Conservation (phyloP, 2,888 invertebrate genomes). For the Tuberolachnus salignus region DNA sequence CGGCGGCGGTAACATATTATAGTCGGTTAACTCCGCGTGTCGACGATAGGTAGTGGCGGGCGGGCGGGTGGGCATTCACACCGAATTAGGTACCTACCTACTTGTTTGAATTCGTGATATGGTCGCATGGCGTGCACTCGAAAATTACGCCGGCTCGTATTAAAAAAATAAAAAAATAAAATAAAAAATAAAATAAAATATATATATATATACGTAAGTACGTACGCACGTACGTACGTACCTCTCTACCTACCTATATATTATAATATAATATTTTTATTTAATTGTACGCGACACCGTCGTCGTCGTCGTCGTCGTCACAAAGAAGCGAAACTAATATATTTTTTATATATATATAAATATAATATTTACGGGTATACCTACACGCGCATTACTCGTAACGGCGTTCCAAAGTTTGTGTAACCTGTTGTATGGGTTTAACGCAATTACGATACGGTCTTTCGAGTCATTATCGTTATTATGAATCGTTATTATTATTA, state of each 20-base stretch:
- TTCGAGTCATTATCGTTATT: background rate
- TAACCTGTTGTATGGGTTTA: constrained; percentile 52
- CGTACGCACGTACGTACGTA: too few species aligned
- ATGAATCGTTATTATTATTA: too few species aligned
- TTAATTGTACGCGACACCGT: constrained; percentile 15
- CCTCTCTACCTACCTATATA: too few species aligned
- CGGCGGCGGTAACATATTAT: constrained; percentile 9
- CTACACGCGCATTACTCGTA: too few species aligned
- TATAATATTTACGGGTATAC: too few species aligned
- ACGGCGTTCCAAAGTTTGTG: constrained; percentile 37
- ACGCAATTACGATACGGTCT: constrained; percentile 53
- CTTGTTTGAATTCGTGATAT: constrained; percentile 41
- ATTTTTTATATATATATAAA: too few species aligned
- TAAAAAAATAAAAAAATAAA: background rate
- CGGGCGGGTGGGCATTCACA: constrained; percentile 5
- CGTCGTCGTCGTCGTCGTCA: background rate
- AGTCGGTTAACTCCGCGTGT: constrained; percentile 19
- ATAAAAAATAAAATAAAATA: background rate
- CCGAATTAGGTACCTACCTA: constrained; percentile 50
- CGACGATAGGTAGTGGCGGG: constrained; percentile 16
- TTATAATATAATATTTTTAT: background rate
- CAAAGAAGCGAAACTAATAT: constrained; percentile 54
- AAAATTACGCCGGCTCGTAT: constrained; percentile 22
- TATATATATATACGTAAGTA: background rate
- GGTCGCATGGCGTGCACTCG: constrained; percentile 6